Evolutionary conservation across 1,140 invertebrate species (phyloP), one percentile per base, ranked within the genome.

Genomic region (Drosophila repleta): DNA sequence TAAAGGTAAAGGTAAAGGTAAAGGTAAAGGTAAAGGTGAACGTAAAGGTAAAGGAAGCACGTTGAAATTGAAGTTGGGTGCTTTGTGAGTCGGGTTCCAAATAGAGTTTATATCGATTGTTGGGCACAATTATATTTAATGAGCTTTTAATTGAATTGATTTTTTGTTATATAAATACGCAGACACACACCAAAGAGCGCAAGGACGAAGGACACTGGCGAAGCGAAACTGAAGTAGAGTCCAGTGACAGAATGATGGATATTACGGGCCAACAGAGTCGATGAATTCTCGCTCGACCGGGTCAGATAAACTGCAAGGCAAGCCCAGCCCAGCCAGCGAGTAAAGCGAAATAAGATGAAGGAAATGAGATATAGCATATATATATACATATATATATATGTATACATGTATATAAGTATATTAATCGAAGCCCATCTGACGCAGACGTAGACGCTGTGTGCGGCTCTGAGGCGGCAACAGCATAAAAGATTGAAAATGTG

Each of bases 111-210:
- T 84, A 84, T 84, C 76, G 80, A 84, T 84, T 84, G 76, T 73
- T 58, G 32, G 35, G 69, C 37, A 64, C 68, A 84, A 84, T 76
- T 84, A 76, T 79, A 74, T 79, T 76, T 84, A 74, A 84, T 84
- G 80, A 84, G 81, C 81, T 84, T 84, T 84, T 85, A 84, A 84
- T 84, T 84, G 68, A 84, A 84, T 83, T 79, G 80, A 79, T 84
- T 83, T 84, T 76, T 63, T 83, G 69, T 58, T 75, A 57, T 74
- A 72, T 60, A 64, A 68, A 75, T 65, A 70, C 32, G 55, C 41
- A 63, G 18, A 35, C 26, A 21, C 24, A 58, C 41, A 46, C 15
- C 15, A 32, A 11, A 58, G 4, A 58, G 3, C 45, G 8, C 21
- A 39, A 37, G 24, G 41, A 62, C 41, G 32, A 56, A 52, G 48